Conservation (phyloP, 92 coral and sea anemone species). For the Heliopora coerulea region DNA sequence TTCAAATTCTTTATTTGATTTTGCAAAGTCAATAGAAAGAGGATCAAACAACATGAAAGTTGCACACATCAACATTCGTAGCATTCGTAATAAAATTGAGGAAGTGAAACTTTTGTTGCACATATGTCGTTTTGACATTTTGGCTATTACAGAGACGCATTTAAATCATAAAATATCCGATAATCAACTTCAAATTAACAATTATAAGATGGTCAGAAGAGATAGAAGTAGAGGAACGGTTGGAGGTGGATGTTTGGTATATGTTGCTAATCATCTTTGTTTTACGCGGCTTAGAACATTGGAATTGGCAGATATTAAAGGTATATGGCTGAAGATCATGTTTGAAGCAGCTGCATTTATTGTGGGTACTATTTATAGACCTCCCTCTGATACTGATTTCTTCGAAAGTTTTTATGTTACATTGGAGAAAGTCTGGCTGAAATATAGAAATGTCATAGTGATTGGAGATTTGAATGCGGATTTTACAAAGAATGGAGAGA, state of each 20-base stretch:
- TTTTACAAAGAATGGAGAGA: slow-evolving; percentile 27
- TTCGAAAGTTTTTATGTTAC: slow-evolving; percentile 27
- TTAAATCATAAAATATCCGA: slow-evolving; percentile 44
- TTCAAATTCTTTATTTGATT: slow-evolving; percentile 36
- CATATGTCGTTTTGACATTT: slow-evolving; percentile 39
- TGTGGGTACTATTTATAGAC: slow-evolving; percentile 44
- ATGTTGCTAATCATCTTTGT: slow-evolving; percentile 37
- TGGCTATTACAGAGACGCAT: slow-evolving; percentile 49
- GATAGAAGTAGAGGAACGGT: slow-evolving; percentile 45
- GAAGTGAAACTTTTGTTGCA: slow-evolving; percentile 42
- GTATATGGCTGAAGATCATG: slow-evolving; percentile 46
- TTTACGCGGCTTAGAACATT: slow-evolving; percentile 40
- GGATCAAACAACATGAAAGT: slow-evolving; percentile 39
- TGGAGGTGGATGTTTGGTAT: slow-evolving; percentile 50
- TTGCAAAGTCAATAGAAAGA: slow-evolving; percentile 33
- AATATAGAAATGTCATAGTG: slow-evolving; percentile 42
- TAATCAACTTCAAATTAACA: slow-evolving; percentile 41
- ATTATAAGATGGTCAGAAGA: slow-evolving; percentile 47
- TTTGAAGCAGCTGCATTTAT: slow-evolving; percentile 22
- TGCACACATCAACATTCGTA: slow-evolving; percentile 45
- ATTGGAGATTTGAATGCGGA: slow-evolving; percentile 50
- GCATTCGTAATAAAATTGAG: slow-evolving; percentile 48
- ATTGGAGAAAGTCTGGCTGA: slow-evolving; percentile 51
- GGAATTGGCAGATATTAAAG: slow-evolving; percentile 37
- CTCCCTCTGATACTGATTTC: slow-evolving; percentile 43